phyloP scores from a whole-genome alignment of 1,140 invertebrate species.

The Tetragnatha versicolor region DNA sequence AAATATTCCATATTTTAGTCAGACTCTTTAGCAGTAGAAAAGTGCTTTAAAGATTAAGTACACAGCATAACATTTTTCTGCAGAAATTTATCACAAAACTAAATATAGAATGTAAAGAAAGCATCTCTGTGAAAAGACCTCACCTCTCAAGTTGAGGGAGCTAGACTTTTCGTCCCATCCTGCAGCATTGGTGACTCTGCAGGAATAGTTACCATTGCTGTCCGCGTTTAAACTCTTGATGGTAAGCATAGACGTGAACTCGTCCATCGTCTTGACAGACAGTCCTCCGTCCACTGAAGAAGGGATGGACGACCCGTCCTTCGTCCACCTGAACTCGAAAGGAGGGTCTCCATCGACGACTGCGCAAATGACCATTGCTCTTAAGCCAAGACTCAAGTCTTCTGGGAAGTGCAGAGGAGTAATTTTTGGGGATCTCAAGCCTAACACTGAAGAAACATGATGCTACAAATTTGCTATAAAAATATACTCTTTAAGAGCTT shows the following conservation, averaged over 20 bases:
- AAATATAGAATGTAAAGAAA: too few relatives aligned
- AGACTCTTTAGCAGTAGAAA: too few relatives aligned
- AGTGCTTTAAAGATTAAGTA: too few relatives aligned
- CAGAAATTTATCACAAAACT: too few relatives aligned
- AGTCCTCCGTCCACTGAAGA: slow-evolving; percentile 34
- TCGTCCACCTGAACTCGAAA: slow-evolving; percentile 56
- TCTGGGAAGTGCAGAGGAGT: slow-evolving; percentile 53
- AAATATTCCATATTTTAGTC: too few relatives aligned
- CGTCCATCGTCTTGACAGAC: neutral
- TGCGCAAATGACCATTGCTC: slow-evolving; percentile 67
- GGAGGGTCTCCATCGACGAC: slow-evolving; percentile 57
- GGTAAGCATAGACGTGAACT: neutral
- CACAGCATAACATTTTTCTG: too few relatives aligned
- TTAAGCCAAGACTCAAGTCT: slow-evolving; percentile 74
- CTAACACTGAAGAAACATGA: neutral
- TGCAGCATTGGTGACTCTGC: neutral
- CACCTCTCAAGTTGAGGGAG: slow-evolving; percentile 25
- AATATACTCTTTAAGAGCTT: neutral
- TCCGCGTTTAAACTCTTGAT: neutral
- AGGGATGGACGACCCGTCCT: slow-evolving; percentile 38
- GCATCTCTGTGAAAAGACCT: too few relatives aligned
- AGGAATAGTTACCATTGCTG: slow-evolving; percentile 20
- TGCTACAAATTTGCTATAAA: neutral
- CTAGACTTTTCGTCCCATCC: slow-evolving; percentile 24
- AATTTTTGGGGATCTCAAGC: slow-evolving; percentile 36